Evolutionary conservation across 2,888 invertebrate genomes (phyloP), one percentile per base, ranked within the genome.

Genomic region (Lacanobia wlatinum): DNA sequence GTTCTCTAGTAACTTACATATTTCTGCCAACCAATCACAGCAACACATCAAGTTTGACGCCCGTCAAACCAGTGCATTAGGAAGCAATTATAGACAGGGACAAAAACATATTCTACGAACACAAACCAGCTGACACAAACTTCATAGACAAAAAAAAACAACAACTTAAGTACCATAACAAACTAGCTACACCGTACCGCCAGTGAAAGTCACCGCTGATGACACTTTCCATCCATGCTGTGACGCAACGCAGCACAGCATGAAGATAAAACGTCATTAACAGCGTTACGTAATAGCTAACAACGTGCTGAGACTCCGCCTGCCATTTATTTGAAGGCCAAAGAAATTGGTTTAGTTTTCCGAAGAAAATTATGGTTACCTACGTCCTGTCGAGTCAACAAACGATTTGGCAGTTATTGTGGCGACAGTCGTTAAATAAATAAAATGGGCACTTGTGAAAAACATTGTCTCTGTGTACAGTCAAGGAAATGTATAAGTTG

Each of bases 181-280:
- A 71, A 86, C 84, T 59, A 82, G 70, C 76, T 71, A 71, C 72
- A 81, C 73, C 12, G 60, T 64, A 61, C 40, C 50, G 34, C 56
- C 56, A 46, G 90, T 87, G 91, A 90, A 90, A 90, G 90, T 90
- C 72, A 63, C 52, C 69, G 74, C 78, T 78, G 86, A 89, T 89
- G 88, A 85, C 86, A 90, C 90, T 91, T 90, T 91, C 90, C 84
- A 88, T 87, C 86, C 83, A 87, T 87, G 79, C 77, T 60, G 68
- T 90, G 85, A 89, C 83, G 87, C 85, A 90, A 91, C 83, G 53
- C 53, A 38, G 80, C 77, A 82, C 58, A 7, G 73, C 76, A 83
- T 82, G 85, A 86, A 85, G 84, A 87, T 86, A 85, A 84, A 84
- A 78, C 78, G 76, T 81, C 76, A 87, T 84, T 82, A 84, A 69